Conservation (phyloP, 2,888 invertebrate species). For the Philaethria dido region DNA sequence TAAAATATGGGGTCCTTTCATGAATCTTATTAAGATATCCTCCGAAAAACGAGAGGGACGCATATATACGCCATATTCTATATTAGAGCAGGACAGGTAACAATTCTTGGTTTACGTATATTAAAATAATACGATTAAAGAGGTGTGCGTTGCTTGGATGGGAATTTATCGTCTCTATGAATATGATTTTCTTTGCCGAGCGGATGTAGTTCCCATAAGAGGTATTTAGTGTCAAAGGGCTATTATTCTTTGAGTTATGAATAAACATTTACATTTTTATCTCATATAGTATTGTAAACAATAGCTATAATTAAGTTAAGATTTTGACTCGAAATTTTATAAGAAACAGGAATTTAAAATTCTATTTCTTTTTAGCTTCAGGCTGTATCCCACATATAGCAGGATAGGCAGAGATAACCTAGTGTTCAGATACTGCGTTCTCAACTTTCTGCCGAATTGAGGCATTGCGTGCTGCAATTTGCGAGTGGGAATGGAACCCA, state of each 20-base stretch:
- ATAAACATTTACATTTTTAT: conserved; percentile 42
- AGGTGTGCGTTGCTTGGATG: conserved; percentile 66
- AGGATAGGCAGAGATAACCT: too few species aligned
- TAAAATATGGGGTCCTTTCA: conserved; percentile 93
- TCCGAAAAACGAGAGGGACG: conserved; percentile 81
- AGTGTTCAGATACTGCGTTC: too few species aligned
- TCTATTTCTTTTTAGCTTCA: too few species aligned
- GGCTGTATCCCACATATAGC: too few species aligned
- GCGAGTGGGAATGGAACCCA: too few species aligned
- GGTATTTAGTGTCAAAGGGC: conserved; percentile 65
- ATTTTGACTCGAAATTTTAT: background rate
- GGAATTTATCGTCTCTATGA: conserved; percentile 80
- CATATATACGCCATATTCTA: conserved; percentile 48
- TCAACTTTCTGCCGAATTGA: too few species aligned
- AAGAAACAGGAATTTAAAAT: too few species aligned
- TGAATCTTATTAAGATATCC: conserved; percentile 93
- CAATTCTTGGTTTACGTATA: conserved; percentile 76
- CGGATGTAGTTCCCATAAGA: conserved; percentile 71
- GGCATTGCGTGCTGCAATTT: too few species aligned
- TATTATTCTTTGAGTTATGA: conserved; percentile 48
- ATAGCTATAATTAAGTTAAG: background rate
- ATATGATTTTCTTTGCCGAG: conserved; percentile 80
- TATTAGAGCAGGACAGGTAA: conserved; percentile 52
- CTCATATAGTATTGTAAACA: background rate
- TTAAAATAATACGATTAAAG: conserved; percentile 83